Base-by-base conservation (phyloP, 2,888 invertebrate genomes). In the Orthosia cruda region DNA sequence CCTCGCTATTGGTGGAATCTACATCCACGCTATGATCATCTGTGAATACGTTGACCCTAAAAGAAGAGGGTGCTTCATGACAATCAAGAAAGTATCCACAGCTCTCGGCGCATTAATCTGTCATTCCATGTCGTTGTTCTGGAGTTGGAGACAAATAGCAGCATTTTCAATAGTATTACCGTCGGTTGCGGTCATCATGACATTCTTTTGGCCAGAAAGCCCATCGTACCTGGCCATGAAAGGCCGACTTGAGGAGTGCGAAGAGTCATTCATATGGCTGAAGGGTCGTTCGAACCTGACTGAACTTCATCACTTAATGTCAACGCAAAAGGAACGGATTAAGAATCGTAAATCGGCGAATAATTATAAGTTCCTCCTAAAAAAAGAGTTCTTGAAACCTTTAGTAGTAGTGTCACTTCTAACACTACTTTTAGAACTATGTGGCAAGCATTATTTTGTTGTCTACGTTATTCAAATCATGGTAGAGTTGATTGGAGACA, bases 151-250 rank as follows among this genome's bases (percentile, higher is more conserved):
- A 74, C 87, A 91, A 74, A 88, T 93, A 32, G 85, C 89, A 5
- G 64, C 72, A 1, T 73, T 90, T 47, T 78, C 89, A 4, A 78
- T 87, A 11, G 23, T 86, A 0, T 70, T 85, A 0, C 69, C 85
- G 16, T 40, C 81, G 3, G 0, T 86, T 0, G 69, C 89, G 1
- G 66, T 89, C 2, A 20, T 91, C 0, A 12, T 91, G 20, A 88
- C 91, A 0, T 70, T 85, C 0, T 86, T 89, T n/a, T 93, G 92
- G 90, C 89, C 89, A 0, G 93, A 93, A 70, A 93, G 93, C 52
- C 93, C 93, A 2, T 87, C 90, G 0, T 90, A 80, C 71, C 83
- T 91, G 16, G 93, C 92, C 0, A 77, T 91, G 75, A 91, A 87
- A 74, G 92, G 92, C 4, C 86, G 85, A 45, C 92, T 88, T 74